A percentile compares a stretch with the other conserved stretches of the same genome.
Conservation (phyloP, 2,797 vertebrate species). For the Presbytis comata region DNA sequence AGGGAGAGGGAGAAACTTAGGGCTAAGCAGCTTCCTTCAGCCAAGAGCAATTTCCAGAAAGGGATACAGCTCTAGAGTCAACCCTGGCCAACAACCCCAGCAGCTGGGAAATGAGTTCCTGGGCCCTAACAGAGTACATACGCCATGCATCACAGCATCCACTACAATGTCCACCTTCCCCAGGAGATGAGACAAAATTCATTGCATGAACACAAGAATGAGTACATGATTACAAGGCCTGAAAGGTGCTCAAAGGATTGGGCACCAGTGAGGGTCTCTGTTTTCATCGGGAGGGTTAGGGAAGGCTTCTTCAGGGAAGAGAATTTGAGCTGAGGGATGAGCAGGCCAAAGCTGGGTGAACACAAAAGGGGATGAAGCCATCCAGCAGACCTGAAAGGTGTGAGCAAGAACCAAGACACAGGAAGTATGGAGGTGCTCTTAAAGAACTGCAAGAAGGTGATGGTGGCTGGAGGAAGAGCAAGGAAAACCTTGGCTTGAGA, state of each 20-base stretch:
- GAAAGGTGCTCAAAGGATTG: neutral
- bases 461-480: neutral
- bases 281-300: neutral
- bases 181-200: neutral
- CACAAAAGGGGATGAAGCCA: neutral
- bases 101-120: too few relatives aligned
- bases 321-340: neutral
- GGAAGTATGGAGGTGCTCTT: rapidly evolving
- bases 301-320: neutral
- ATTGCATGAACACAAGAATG: too few relatives aligned
- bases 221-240: neutral
- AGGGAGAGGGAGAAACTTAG: neutral
- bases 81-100: neutral
- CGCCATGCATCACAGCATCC: neutral
- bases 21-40: neutral
- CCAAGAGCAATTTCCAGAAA: neutral
- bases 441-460: rapidly evolving
- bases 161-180: too few relatives aligned
- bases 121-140: neutral
- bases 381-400: rapidly evolving
- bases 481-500: neutral
- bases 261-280: neutral
- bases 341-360: neutral
- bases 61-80: neutral
- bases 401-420: neutral